Base-by-base conservation (phyloP, 2,113 vertebrate genomes). In the Bucco capensis region DNA sequence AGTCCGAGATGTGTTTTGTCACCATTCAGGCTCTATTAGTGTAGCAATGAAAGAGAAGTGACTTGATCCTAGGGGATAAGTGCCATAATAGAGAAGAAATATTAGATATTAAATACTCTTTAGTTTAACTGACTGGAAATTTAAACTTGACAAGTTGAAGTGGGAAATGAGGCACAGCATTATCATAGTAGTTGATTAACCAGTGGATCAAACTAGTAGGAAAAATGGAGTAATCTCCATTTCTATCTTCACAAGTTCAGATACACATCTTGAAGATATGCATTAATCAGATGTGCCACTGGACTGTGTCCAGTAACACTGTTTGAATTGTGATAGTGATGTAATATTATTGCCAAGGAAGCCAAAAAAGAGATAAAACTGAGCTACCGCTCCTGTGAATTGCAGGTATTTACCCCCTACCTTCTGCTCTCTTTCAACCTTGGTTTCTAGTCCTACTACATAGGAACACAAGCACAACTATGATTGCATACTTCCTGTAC, bases 71-170 rank as follows among this genome's bases (percentile, higher is more conserved):
- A 91, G 40, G 69, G 51, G n/a, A 64, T 91, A 84, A 90, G 37
- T 83, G 46, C 33, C 50, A 65, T 46, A 31, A 88, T 7, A 71
- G 61, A 60, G 37, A 88, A 90, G 71, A 94, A 83, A 77, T 86
- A 91, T 79, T 76, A 66, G 67, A 72, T 83, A 89, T 58, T 93
- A 72, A 94, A 67, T 67, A 42, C 40, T 30, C 60, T 90, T 80
- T 58, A 57, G 65, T 88, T 95, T 90, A 83, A 86, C 65, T 54
- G 42, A 54, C 58, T 81, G 83, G 49, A 90, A 91, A 94, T 83
- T 94, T 67, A 86, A 93, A 75, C 56, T 28, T 74, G 80, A 57
- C 44, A 88, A 53, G 53, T 88, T 94, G 66, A 90, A 49, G 3
- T 65, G 40, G 70, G 49, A 91, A 95, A 90, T 57, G 57, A 88